Conservation (phyloP, 2,888 invertebrate species). For the Chrysolina americana region DNA sequence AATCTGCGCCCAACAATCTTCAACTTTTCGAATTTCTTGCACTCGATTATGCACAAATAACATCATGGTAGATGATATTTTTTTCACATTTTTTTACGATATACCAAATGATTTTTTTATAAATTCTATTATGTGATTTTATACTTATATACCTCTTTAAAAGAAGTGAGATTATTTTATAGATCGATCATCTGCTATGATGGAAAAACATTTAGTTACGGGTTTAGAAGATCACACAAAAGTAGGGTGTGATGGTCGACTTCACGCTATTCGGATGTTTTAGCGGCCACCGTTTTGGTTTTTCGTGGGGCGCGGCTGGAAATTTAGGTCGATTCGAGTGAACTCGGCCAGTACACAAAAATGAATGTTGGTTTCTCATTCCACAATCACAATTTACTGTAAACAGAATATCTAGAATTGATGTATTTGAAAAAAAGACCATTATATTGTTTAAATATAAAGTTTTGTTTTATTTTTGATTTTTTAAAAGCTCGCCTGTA, state of each 20-base stretch:
- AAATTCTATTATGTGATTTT: constrained; percentile 51
- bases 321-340: constrained; percentile 28
- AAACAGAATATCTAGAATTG: constrained; percentile 60
- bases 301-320: constrained; percentile 32
- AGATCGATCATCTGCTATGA: constrained; percentile 55
- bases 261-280: constrained; percentile 16
- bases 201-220: constrained; percentile 50
- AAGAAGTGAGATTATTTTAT: constrained; percentile 55
- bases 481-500: background rate
- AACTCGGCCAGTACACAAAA: constrained; percentile 21
- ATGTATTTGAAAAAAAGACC: constrained; percentile 63
- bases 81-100: constrained; percentile 46
- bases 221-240: constrained; percentile 53
- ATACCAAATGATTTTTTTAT: constrained; percentile 51
- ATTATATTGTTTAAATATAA: constrained; percentile 49
- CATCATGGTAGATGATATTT: constrained; percentile 56
- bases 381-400: constrained; percentile 60
- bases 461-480: background rate
- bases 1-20: too few relatives aligned
- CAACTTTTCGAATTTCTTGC: constrained; percentile 26
- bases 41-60: constrained; percentile 51
- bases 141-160: constrained; percentile 51
- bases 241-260: constrained; percentile 22
- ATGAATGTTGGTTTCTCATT: constrained; percentile 59
- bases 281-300: background rate